Conservation (phyloP, 2,888 invertebrate species). For the Ophioninae sp. region DNA sequence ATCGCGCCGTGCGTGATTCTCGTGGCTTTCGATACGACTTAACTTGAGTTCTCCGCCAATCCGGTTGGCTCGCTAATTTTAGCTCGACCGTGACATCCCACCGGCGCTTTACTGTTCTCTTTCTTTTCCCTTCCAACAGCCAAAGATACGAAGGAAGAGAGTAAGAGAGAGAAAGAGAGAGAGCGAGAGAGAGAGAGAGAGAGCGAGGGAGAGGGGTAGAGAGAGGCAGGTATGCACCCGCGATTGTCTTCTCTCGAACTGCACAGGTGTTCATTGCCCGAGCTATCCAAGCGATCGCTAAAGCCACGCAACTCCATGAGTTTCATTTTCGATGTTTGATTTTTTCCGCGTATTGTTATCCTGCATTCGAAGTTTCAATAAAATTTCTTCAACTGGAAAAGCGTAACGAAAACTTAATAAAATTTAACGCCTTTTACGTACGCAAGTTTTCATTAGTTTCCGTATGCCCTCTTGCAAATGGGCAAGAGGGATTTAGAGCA, state of each 20-base stretch:
- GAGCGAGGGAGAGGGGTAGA: slow-evolving; percentile 14
- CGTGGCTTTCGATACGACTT: slow-evolving; percentile 47
- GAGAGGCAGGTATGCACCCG: slow-evolving; percentile 60
- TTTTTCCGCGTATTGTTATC: slow-evolving; percentile 6
- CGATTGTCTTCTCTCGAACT: slow-evolving; percentile 68
- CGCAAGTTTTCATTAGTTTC: neutral
- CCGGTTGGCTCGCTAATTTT: slow-evolving; percentile 80
- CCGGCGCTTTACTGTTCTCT: slow-evolving; percentile 68
- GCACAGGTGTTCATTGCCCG: slow-evolving; percentile 54
- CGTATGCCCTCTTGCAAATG: no score
- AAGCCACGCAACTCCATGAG: slow-evolving; percentile 5
- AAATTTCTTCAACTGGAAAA: neutral
- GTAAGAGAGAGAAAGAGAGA: slow-evolving; percentile 27
- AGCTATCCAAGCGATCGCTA: slow-evolving; percentile 12
- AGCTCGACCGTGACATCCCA: slow-evolving; percentile 80
- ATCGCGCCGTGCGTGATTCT: slow-evolving; percentile 34
- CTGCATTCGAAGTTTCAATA: neutral
- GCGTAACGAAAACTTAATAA: neutral
- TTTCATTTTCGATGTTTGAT: slow-evolving; percentile 6
- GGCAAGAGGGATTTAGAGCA: no score
- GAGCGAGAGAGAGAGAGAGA: slow-evolving; percentile 22
- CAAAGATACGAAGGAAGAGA: slow-evolving; percentile 10
- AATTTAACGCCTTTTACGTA: neutral
- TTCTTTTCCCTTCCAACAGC: slow-evolving; percentile 22
- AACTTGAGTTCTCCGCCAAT: slow-evolving; percentile 69